Base-by-base conservation (phyloP, 2,888 invertebrate genomes). In the Sarcophaga rosellei region DNA sequence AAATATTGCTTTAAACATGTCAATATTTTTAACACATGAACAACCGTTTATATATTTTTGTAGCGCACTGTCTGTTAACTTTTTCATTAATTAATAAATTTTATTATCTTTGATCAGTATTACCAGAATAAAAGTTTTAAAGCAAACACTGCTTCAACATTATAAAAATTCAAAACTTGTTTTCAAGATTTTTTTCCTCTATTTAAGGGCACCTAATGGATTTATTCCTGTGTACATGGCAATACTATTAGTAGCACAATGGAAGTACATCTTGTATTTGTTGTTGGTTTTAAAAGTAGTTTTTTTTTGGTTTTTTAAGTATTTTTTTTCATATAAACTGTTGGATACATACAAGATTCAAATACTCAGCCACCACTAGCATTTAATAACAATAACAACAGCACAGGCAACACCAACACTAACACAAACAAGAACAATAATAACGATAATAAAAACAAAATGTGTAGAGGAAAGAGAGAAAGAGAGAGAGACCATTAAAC, bases 401-500 rank as follows among this genome's bases (percentile, higher is more conserved):
- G 86, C 79, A 85, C 69, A 3, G 21, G 45, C 5, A 65, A 44
- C n/a, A 68, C 17, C 61, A 75, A 70, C 76, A 88, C 87, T 79
- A 86, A 65, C 82, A 86, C 53, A 53, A 78, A 82, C 89, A 89
- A 89, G 88, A 89, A 89, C 91, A 89, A 80, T 89, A 90, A 88
- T 88, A 66, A 66, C 79, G 66, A 81, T 44, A 77, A 21, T 63
- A 63, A 70, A 70, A 57, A 53, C 47, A 65, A 8, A 59, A 20
- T 62, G 69, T 35, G 57, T 45, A 66, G 44, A 66, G 45, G 53
- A 53, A 10, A 15, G 53, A 53, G 4, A 17, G 17, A 47, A 1
- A 47, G 47, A 47, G 25, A 25, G 25, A 4, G 25, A 25, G 35
- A 61, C 20, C 17, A 17, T 17, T 21, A 61, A 61, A 61, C 61